Evolutionary conservation across 2,113 vertebrate genomes (phyloP).

Genomic region (Melanerpes formicivorus): DNA sequence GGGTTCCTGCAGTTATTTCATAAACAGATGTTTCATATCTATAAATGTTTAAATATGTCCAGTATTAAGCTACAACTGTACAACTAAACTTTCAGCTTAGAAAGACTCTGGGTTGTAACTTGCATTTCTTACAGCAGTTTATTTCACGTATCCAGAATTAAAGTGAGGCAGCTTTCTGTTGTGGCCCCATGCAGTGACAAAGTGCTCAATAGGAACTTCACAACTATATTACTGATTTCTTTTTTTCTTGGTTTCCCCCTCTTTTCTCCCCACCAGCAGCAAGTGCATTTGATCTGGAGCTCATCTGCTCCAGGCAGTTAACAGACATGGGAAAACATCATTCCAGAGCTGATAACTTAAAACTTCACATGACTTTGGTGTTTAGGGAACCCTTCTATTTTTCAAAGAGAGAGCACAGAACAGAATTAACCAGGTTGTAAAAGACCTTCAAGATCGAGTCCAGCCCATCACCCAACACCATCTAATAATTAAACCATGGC

Average conservation of each 20-base stretch:
- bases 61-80: background rate
- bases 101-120: background rate
- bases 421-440: no score
- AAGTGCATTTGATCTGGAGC: background rate
- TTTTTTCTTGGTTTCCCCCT: no score
- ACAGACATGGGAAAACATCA: background rate
- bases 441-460: no score
- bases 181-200: background rate
- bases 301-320: background rate
- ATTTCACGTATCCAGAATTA: background rate
- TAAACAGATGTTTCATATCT: background rate
- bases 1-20: background rate
- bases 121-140: background rate
- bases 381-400: background rate
- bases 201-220: background rate
- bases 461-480: no score
- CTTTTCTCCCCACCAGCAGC: no score
- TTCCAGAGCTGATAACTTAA: background rate
- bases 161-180: background rate
- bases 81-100: background rate
- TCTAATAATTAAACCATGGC: no score
- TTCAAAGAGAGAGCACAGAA: background rate
- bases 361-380: background rate
- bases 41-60: accelerated
- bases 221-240: background rate